These are phyloP conservation scores for Lordiphosa mommai DNA, from an alignment of 1,140 invertebrate species.

Conservation along the genomic window DNA sequence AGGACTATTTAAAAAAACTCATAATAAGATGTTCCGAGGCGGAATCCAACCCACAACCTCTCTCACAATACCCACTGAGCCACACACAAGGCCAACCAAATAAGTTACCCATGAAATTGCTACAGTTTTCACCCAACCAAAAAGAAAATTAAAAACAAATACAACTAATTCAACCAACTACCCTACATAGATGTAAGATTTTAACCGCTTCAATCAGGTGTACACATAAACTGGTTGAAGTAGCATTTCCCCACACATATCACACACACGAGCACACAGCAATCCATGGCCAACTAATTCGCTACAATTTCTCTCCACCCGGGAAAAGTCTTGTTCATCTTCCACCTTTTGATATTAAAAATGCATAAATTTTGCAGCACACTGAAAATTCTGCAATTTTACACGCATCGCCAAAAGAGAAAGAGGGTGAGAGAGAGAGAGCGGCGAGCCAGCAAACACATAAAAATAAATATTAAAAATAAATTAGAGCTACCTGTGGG, in stretches of 20 bases:
- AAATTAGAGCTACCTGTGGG: conserved; percentile 63
- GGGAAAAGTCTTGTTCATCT: conserved; percentile 32
- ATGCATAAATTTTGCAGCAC: conserved; percentile 53
- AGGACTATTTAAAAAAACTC: too few relatives aligned
- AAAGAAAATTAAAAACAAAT: too few relatives aligned
- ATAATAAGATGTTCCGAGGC: too few relatives aligned
- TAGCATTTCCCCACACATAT: conserved; percentile 7
- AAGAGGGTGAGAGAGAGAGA: conserved; percentile 2
- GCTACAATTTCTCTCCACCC: conserved; percentile 55
- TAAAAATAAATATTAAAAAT: conserved; percentile 75
- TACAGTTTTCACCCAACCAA: conserved; percentile 35
- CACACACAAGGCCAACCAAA: too few relatives aligned
- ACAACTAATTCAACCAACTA: conserved; percentile 12
- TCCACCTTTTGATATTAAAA: conserved; percentile 50
- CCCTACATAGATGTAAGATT: conserved; percentile 1
- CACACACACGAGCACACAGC: neutral
- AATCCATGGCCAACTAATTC: conserved; percentile 60
- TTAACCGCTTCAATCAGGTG: conserved; percentile 8
- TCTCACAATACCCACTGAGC: too few relatives aligned
- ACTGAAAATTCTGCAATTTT: conserved; percentile 44
- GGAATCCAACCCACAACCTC: too few relatives aligned
- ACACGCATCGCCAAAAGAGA: conserved; percentile 37
- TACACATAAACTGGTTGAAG: conserved; percentile 4
- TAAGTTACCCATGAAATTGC: too few relatives aligned
- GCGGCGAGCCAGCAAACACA: conserved; percentile 2